phyloP scores from a whole-genome alignment of 2,113 vertebrate genomes.

The Falco punctatus region DNA sequence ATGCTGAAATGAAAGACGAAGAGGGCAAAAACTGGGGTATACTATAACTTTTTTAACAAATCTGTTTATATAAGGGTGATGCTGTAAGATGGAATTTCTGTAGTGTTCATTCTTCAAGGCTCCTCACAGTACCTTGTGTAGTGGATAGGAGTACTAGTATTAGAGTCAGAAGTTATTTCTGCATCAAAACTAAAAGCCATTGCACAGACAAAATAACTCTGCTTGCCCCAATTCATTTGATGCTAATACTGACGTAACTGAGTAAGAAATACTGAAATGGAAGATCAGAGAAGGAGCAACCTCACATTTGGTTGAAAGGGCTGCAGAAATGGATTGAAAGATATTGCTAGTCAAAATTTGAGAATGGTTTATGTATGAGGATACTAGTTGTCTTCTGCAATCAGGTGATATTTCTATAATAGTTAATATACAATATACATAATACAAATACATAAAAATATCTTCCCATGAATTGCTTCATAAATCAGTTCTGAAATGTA shows the following conservation, averaged over 20 bases:
- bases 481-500: background rate
- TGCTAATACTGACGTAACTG: background rate
- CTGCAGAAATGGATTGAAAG: background rate
- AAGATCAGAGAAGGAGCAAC: background rate
- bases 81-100: background rate
- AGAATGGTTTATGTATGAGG: background rate
- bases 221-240: background rate
- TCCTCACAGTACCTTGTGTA: background rate
- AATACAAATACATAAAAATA: background rate
- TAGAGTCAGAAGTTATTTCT: background rate
- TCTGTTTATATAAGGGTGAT: background rate
- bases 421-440: fast-evolving
- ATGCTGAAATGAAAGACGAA: background rate
- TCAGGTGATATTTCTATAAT: background rate
- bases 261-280: background rate
- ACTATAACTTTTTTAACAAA: background rate
- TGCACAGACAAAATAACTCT: background rate
- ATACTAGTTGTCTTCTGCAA: background rate
- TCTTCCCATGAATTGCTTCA: background rate
- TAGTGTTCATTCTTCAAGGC: background rate
- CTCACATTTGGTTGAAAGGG: background rate
- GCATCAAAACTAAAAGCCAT: background rate
- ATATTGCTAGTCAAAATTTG: background rate
- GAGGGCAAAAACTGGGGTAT: background rate
- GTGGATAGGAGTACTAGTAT: background rate